Percentiles rank a stretch among this genome's conserved stretches.
phyloP scores from a whole-genome alignment of 1,140 invertebrate genomes.

The Leptoteleia sp. region DNA sequence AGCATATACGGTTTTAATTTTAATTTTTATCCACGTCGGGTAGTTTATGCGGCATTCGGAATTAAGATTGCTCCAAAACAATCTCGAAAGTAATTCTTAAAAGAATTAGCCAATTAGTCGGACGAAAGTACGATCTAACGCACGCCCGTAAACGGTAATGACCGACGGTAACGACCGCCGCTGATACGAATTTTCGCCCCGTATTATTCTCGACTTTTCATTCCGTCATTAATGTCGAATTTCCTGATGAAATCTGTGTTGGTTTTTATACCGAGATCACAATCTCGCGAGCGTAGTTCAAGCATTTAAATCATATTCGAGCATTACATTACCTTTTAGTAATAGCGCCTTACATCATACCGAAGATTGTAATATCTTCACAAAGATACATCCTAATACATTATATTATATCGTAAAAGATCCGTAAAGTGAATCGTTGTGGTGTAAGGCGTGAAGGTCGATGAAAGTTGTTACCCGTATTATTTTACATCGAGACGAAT shows the following conservation, averaged over 20 bases:
- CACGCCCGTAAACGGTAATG: conserved; percentile 23
- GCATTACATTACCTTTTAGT: conserved; percentile 49
- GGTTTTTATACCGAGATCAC: conserved; percentile 46
- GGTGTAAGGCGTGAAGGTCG: conserved; percentile 46
- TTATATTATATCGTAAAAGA: conserved; percentile 64
- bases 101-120: conserved; percentile 46
- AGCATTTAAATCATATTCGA: conserved; percentile 63
- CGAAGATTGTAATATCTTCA: conserved; percentile 51
- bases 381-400: conserved; percentile 56
- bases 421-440: conserved; percentile 57
- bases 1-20: conserved; percentile 48
- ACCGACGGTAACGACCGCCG: conserved; percentile 17
- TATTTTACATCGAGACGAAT: conserved; percentile 44
- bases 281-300: conserved; percentile 34
- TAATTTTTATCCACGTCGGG: conserved; percentile 38
- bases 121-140: conserved; percentile 34
- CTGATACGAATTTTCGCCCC: conserved; percentile 51
- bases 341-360: conserved; percentile 54
- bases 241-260: conserved; percentile 45
- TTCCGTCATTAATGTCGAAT: conserved; percentile 29
- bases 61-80: conserved; percentile 45
- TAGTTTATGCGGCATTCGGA: conserved; percentile 43
- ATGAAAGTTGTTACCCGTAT: conserved; percentile 57
- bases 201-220: conserved; percentile 51
- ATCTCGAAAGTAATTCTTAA: conserved; percentile 40